Evolutionary conservation across 2,113 vertebrate genomes (phyloP).

Genomic region (human): GRCh38 chr12:80703001-80703500

Average conservation of each 20-base stretch:
- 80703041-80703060: slow-evolving; percentile 68
- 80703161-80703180: background rate
- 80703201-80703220: background rate
- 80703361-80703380: background rate
- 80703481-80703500: background rate
- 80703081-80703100: slow-evolving; percentile 46
- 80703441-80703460: background rate
- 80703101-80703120: slow-evolving; percentile 23
- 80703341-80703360: background rate
- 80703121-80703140: background rate
- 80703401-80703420: background rate
- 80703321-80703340: background rate
- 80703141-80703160: background rate
- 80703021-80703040: slow-evolving; percentile 69
- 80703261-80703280: background rate
- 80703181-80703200: background rate
- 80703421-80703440: background rate
- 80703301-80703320: background rate
- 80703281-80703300: background rate
- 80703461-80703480: background rate
- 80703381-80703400: background rate
- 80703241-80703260: background rate
- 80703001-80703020: slow-evolving; percentile 8
- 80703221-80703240: background rate
- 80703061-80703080: slow-evolving; percentile 53